Conservation (phyloP, 2,113 vertebrate genomes). For the Bungarus multicinctus region DNA sequence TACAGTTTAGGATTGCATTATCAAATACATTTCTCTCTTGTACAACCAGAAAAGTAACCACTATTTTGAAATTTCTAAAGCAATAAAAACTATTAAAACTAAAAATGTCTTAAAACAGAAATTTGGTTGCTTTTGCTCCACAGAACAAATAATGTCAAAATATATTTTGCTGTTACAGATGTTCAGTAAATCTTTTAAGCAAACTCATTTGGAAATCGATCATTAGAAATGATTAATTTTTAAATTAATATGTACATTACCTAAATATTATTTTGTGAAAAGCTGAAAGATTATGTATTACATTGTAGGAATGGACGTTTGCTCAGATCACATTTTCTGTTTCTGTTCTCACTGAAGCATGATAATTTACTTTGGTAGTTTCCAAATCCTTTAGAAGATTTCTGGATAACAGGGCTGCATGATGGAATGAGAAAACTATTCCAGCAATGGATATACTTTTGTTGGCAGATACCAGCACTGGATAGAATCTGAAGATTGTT, state of each 20-base stretch:
- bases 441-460: background rate
- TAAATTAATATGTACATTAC: background rate
- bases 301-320: background rate
- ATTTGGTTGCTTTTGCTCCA: background rate
- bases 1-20: background rate
- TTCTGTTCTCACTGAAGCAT: background rate
- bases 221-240: background rate
- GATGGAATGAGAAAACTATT: background rate
- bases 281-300: background rate
- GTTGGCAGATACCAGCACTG: background rate
- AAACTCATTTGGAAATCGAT: background rate
- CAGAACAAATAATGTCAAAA: slow-evolving; percentile 6
- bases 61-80: background rate
- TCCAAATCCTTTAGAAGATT: background rate
- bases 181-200: slow-evolving; percentile 2
- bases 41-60: background rate
- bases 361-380: background rate
- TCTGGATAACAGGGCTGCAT: background rate
- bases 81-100: background rate
- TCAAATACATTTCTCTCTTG: background rate
- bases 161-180: background rate
- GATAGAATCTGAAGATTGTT: background rate
- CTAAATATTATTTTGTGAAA: background rate
- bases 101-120: background rate
- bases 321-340: background rate